A percentile compares a stretch with the other conserved stretches of the same genome.
Conservation (phyloP, 1,140 invertebrate genomes). For the Drosophila oshimai region DNA sequence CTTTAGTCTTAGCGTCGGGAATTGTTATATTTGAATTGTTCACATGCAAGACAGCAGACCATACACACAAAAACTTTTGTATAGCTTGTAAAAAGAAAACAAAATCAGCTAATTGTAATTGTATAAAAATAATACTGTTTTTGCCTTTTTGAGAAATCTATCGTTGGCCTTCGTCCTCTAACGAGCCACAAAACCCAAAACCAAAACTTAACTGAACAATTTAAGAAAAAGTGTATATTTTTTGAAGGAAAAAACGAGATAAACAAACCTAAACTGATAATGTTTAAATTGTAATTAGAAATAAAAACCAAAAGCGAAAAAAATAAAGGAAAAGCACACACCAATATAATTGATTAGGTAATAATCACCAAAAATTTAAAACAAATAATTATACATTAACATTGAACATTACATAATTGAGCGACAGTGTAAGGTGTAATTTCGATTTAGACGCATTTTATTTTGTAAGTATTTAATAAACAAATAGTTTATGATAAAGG, state of each 20-base stretch:
- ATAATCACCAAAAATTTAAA: conserved; percentile 36
- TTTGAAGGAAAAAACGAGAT: conserved; percentile 29
- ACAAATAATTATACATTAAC: conserved; percentile 17
- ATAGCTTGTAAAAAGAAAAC: conserved; percentile 65
- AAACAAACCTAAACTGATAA: conserved; percentile 18
- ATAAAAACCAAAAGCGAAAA: conserved; percentile 5
- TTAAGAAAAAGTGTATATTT: conserved; percentile 61
- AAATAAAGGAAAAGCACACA: conserved; percentile 3
- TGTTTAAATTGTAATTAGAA: conserved; percentile 32
- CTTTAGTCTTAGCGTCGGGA: conserved; percentile 24
- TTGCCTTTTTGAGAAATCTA: conserved; percentile 73
- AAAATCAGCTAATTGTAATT: conserved; percentile 38
- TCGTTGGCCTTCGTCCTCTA: conserved; percentile 67
- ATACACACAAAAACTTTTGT: conserved; percentile 26
- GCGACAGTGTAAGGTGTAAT: conserved; percentile 33
- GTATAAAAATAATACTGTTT: conserved; percentile 49
- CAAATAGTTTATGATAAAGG: conserved; percentile 45
- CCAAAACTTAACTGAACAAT: conserved; percentile 14
- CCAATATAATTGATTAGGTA: conserved; percentile 54
- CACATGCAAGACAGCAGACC: not conserved
- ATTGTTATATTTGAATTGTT: conserved; percentile 26
- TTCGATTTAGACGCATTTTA: conserved; percentile 76
- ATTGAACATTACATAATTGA: conserved; percentile 19
- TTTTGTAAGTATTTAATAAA: conserved; percentile 75
- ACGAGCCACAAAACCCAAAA: conserved; percentile 44